Percentiles rank a stretch among this genome's conserved stretches.
These are phyloP conservation scores for Drosophila melanica DNA, from an alignment of 1,140 invertebrate genomes.

Conservation along the genomic window DNA sequence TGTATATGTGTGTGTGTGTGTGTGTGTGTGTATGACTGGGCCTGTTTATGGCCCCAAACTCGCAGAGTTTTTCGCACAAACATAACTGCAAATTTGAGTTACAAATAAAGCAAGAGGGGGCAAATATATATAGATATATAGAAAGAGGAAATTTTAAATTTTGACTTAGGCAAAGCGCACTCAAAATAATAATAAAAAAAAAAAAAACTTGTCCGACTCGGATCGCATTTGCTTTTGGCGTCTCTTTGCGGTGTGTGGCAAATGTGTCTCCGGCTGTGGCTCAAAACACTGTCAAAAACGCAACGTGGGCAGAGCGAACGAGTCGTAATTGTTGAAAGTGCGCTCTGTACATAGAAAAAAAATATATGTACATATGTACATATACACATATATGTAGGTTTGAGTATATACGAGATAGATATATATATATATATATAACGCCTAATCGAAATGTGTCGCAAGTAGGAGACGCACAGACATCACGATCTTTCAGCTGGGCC, in stretches of 20 bases:
- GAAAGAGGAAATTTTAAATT: constrained; percentile 39
- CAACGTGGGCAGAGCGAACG: constrained; percentile 73
- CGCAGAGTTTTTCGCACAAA: constrained; percentile 25
- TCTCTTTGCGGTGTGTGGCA: constrained; percentile 34
- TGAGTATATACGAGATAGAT: not conserved
- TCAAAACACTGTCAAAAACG: constrained; percentile 66
- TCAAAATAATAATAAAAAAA: constrained; percentile 35
- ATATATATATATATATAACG: constrained; percentile 52
- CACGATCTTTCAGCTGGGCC: constrained; percentile 23
- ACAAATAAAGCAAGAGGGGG: constrained; percentile 9
- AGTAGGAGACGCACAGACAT: constrained; percentile 58
- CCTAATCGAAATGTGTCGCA: constrained; percentile 75
- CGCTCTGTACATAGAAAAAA: constrained; percentile 56
- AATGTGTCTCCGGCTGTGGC: constrained; percentile 67
- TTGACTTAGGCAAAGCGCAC: constrained; percentile 26
- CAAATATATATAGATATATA: not conserved
- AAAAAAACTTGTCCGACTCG: constrained; percentile 26
- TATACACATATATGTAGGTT: constrained; percentile 18
- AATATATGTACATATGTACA: not conserved
- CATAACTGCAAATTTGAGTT: constrained; percentile 24
- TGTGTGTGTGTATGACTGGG: constrained; percentile 16
- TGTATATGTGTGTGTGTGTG: constrained; percentile 14
- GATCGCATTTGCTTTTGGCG: constrained; percentile 35
- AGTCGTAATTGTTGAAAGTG: constrained; percentile 81
- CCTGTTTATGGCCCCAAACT: constrained; percentile 50